Base-by-base conservation (phyloP, 2,797 vertebrate species). In the Enteromius treurensis region DNA sequence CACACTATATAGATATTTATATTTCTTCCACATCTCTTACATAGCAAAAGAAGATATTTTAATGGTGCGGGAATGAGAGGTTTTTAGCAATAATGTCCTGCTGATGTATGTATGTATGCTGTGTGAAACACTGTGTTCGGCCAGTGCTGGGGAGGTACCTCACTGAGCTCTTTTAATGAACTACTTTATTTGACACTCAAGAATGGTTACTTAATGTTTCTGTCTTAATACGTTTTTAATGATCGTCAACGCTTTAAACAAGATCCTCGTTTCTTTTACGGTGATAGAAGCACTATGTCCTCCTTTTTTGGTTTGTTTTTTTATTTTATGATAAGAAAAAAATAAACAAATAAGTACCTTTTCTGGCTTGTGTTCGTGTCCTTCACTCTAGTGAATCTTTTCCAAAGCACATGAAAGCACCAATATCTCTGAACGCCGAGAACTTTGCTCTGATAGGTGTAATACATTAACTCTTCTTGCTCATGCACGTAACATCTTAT, bases 1-100 rank as follows among this genome's bases (percentile, higher is more conserved):
- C 88, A 84, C 79, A 88, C 71, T 80, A 84, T 83, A 85, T 79
- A 88, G 79, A 87, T 84, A 79, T 87, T 84, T 88, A 80, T 88
- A 87, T 88, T 85, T 84, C 71, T 53, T 86, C 58, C 80, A 79
- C 79, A 64, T 82, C 67, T 78, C 80, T 88, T 84, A 82, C 82
- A 76, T 69, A 51, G 76, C 53, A 64, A 84, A 83, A 55, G 55
- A 87, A 82, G 88, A 86, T 87, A 83, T 87, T 84, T 76, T 71
- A 55, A 79, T 84, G 80, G 64, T 47, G 79, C 45, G 62, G 89
- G 83, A 84, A 88, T 88, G 88, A 81, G 82, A 87, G 83, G 87
- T 86, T 92, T 89, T 92, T 94, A 95, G 94, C 95, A 95, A 95
- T 95, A 95, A 94, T 82, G 88, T 80, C 91, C 89, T 89, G 81